Conservation (phyloP, 2,888 invertebrate species). For the Gonocerus acuteangulatus region DNA sequence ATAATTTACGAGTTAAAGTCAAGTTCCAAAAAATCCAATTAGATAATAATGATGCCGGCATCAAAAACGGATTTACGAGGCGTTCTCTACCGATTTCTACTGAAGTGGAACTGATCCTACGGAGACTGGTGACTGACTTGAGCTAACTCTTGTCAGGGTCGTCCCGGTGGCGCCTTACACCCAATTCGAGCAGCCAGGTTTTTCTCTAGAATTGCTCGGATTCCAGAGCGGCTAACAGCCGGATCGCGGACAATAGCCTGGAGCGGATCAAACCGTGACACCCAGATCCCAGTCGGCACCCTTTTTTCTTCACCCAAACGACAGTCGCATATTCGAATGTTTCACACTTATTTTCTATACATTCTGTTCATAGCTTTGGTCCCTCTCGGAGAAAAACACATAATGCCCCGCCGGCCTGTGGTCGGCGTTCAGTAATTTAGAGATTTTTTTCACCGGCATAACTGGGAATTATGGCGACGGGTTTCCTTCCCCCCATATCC, state of each 20-base stretch:
- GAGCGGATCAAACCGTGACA: slow-evolving; percentile 11
- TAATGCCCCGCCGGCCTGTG: slow-evolving; percentile 5
- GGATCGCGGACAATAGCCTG: neutral
- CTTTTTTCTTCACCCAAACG: slow-evolving; percentile 1
- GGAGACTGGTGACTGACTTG: no score
- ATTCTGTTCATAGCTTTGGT: slow-evolving; percentile 22
- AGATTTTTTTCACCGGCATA: slow-evolving; percentile 5
- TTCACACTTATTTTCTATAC: slow-evolving; percentile 26
- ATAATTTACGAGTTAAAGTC: no score
- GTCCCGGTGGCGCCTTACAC: neutral
- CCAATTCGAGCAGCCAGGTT: slow-evolving; percentile 1
- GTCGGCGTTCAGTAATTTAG: slow-evolving; percentile 5
- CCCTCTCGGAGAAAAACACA: slow-evolving; percentile 18
- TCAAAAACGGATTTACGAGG: no score
- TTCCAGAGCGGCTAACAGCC: slow-evolving; percentile 12
- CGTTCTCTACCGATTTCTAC: no score
- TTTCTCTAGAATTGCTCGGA: slow-evolving; percentile 8
- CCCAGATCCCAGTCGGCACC: neutral
- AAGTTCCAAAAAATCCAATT: no score
- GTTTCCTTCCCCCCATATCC: neutral
- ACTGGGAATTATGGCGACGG: slow-evolving; percentile 1
- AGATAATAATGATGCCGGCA: no score
- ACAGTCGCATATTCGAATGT: slow-evolving; percentile 22
- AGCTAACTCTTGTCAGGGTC: neutral
- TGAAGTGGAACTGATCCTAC: no score